Evolutionary conservation across 2,888 invertebrate genomes (phyloP), one percentile per base, ranked within the genome.

Genomic region (Dicroscelio sp.): DNA sequence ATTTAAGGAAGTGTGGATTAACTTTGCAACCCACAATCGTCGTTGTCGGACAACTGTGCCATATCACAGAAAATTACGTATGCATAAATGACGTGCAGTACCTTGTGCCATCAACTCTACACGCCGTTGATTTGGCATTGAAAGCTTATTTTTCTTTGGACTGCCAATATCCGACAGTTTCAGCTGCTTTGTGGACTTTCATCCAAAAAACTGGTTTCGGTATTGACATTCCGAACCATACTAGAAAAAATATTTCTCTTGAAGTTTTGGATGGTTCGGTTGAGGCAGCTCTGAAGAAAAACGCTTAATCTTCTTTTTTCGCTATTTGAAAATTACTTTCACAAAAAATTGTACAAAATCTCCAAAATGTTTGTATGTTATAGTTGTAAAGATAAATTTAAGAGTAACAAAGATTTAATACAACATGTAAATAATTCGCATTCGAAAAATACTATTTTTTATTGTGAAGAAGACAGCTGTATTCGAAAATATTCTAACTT

Each of bases 1-100:
- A 69, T 63, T 55, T 69, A 31, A 14, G 1, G 12, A 82, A 69
- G 25, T 55, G 35, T 55, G 80, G 80, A 38, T 33, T 82, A 17
- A 48, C 80, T 23, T 55, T 82, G 5, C 80, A 82, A 35, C 80
- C 80, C n/a, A 82, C 80, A 48, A 69, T 82, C n/a, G 80, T 82
- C 10, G 33, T 55, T 33, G 69, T 63, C 1, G 69, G 80, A 23
- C 12, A 67, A 67, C 69, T 82, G 0, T 82, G 67, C 33, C n/a
- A 67, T 20, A 69, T 82, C 10, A 43, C 17, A 12, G n/a, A 17
- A 55, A 35, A 23, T 23, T 69, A 82, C 31, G 69, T 82, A 20
- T 52, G 52, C 25, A 33, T 82, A 5, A 69, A 82, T 69, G 33
- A 67, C n/a, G 48, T 69, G 8, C 33, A 43, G 35, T 69, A 82